Base-by-base conservation (phyloP, 1,140 invertebrate species). In the Ceratosolen fusciceps region DNA sequence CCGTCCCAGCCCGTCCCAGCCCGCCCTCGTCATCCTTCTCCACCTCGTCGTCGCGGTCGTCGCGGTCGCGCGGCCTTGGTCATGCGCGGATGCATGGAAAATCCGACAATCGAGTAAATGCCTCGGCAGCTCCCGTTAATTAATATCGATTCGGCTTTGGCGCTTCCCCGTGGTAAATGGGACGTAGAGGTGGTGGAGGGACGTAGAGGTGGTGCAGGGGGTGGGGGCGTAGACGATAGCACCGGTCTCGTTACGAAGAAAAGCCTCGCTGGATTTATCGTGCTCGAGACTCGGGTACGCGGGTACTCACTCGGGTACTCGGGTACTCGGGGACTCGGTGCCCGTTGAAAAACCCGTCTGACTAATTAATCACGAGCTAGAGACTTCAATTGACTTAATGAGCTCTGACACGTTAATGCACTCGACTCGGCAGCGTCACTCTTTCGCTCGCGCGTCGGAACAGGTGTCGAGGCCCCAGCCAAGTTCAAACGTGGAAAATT, bases 321-420 rank as follows among this genome's bases (percentile, higher is more conserved):
- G n/a, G n/a, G n/a, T n/a, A n/a, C n/a, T n/a, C 71, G 3, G 1
- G 5, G 2, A n/a, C 7, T 24, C 7, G 1, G 47, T 9, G 39
- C 37, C 39, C 1, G 8, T 14, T 0, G n/a, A 60, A 29, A n/a
- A 26, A 31, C 34, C n/a, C 31, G 56, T 21, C 31, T 47, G 31
- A 56, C 52, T 77, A 60, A 77, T 77, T 62, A 34, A 68, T 71
- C 52, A 37, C 19, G 24, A 16, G n/a, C 2, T 49, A 58, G 26
- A 62, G 58, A 39, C 21, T 37, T 52, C 43, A 16, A 24, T 39
- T 14, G 12, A 39, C n/a, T 68, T 68, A 68, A 77, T 43, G 74
- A 77, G 49, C 10, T 49, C 24, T 43, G 49, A 56, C 24, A 34
- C 14, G 49, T 29, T 77, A 54, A 70, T 77, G 9, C 43, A 5